Conservation (phyloP, 2,113 vertebrate species). For the Spea multiplicata region DNA sequence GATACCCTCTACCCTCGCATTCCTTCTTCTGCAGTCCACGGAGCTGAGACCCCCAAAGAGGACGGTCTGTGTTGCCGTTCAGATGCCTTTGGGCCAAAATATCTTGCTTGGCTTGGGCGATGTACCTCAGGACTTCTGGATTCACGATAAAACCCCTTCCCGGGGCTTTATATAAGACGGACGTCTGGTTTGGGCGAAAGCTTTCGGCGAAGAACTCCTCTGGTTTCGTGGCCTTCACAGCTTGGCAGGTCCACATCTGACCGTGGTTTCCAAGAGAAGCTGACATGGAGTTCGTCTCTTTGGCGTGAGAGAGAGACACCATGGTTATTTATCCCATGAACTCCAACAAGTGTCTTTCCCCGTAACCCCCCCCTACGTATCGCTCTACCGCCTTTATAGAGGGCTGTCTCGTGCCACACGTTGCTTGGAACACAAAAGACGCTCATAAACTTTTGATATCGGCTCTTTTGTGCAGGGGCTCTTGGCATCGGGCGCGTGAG, state of each 20-base stretch:
- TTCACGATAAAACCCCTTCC: too few relatives aligned
- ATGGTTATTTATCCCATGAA: neutral
- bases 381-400: neutral
- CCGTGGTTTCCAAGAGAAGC: too few relatives aligned
- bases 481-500: neutral
- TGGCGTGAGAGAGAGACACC: neutral
- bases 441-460: neutral
- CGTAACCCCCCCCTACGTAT: neutral
- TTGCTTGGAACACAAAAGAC: neutral
- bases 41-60: neutral
- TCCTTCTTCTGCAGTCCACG: slow-evolving; percentile 40
- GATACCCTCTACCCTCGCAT: slow-evolving; percentile 51
- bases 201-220: neutral
- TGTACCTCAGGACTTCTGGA: neutral
- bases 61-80: neutral
- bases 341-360: neutral
- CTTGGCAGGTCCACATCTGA: neutral
- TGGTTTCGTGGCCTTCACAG: neutral
- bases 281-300: neutral
- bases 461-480: slow-evolving; percentile 6
- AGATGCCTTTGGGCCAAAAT: neutral
- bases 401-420: too few relatives aligned
- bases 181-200: neutral
- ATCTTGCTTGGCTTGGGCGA: too few relatives aligned
- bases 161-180: neutral